Percentiles rank a stretch among this genome's conserved stretches.
phyloP scores from a whole-genome alignment of 2,113 vertebrate species.

The Diadophis punctatus region DNA sequence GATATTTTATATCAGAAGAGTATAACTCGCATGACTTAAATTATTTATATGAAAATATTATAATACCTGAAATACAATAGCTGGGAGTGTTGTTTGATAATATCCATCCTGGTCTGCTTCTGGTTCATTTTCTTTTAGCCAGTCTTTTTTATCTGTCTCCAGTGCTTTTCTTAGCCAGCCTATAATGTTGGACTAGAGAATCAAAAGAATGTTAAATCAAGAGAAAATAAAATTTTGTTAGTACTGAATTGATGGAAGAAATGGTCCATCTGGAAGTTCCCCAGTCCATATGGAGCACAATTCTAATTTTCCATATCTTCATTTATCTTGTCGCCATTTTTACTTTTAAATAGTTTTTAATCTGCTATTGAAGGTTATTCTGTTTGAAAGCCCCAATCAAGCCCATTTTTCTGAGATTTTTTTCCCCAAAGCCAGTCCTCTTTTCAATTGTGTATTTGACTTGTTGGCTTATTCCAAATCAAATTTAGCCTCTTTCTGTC shows the following conservation, averaged over 20 bases:
- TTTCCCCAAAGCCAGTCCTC: neutral
- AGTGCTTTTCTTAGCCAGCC: constrained; percentile 95
- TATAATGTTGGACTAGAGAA: constrained; percentile 90
- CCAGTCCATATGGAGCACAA: neutral
- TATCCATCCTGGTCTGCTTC: constrained; percentile 96
- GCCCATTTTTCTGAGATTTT: neutral
- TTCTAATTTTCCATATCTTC: neutral
- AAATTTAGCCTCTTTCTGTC: neutral
- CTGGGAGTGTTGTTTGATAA: constrained; percentile 92
- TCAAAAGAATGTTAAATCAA: constrained; percentile 22
- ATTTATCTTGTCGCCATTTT: neutral
- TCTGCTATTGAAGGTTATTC: neutral
- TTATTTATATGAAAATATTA: neutral
- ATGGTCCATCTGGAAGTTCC: neutral
- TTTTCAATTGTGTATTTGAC: neutral
- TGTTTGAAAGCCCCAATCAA: neutral
- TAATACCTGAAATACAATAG: constrained; percentile 87
- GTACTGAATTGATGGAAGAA: neutral
- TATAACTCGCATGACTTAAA: neutral
- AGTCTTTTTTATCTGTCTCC: constrained; percentile 96
- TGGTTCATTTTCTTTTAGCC: constrained; percentile 91
- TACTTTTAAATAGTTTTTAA: neutral
- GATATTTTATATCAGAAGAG: neutral
- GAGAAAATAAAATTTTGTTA: neutral
- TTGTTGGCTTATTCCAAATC: neutral